A percentile compares a stretch with the other conserved stretches of the same genome.
phyloP scores from a whole-genome alignment of 2,888 invertebrate genomes.

The Rhyacophila evoluta region DNA sequence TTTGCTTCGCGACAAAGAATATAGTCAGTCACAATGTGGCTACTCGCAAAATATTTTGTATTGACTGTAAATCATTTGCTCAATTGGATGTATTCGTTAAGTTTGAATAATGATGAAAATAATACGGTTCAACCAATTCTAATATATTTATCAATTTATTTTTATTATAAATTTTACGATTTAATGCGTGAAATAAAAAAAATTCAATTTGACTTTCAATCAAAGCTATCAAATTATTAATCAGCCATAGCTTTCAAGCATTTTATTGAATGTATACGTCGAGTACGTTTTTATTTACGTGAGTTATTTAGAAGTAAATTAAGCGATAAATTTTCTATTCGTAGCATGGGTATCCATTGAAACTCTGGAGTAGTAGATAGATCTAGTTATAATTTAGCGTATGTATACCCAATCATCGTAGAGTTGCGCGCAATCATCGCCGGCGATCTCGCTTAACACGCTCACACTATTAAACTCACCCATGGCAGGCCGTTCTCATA shows the following conservation, averaged over 20 bases:
- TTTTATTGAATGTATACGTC: neutral
- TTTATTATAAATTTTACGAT: too few species aligned
- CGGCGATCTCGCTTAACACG: slow-evolving; percentile 8
- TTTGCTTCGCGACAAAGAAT: too few species aligned
- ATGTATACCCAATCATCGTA: slow-evolving; percentile 6
- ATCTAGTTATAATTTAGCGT: slow-evolving; percentile 13
- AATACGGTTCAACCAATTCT: too few species aligned
- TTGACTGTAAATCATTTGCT: too few species aligned
- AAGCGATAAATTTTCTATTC: neutral
- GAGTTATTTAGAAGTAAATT: slow-evolving; percentile 14
- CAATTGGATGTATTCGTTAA: too few species aligned
- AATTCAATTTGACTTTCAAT: too few species aligned
- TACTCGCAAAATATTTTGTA: too few species aligned
- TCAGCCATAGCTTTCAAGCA: neutral
- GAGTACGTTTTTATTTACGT: neutral
- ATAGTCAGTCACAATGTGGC: too few species aligned
- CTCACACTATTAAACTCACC: slow-evolving; percentile 18
- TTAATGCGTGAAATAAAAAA: too few species aligned
- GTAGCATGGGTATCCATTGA: slow-evolving; percentile 11
- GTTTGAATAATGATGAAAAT: too few species aligned
- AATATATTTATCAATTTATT: too few species aligned
- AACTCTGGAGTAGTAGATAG: neutral
- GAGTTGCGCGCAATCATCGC: slow-evolving; percentile 13
- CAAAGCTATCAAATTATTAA: neutral
- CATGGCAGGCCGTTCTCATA: slow-evolving; percentile 22